Percentiles rank a stretch among this genome's conserved stretches.
Evolutionary conservation across 92 coral and sea anemone species (phyloP).

Genomic region (Muricea muricata): DNA sequence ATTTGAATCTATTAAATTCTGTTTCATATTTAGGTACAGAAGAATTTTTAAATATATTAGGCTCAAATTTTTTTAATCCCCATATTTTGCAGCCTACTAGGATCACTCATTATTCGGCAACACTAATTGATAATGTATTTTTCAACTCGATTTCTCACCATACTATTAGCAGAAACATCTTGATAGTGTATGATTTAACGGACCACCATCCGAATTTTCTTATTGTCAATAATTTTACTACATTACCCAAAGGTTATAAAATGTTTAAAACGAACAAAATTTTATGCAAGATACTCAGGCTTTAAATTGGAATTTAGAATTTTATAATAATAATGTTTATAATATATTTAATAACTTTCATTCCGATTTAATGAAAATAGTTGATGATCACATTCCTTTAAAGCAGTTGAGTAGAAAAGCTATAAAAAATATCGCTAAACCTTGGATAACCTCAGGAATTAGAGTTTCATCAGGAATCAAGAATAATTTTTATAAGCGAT

Average conservation of each 20-base stretch:
- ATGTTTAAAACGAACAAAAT: constrained; percentile 9
- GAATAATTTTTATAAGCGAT: constrained; percentile 50
- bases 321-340: background rate
- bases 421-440: constrained; percentile 48
- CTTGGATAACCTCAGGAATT: constrained; percentile 62
- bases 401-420: constrained; percentile 55
- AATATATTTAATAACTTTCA: constrained; percentile 42
- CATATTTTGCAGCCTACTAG: constrained; percentile 64
- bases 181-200: constrained; percentile 9
- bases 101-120: constrained; percentile 64
- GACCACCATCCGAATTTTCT: constrained; percentile 49
- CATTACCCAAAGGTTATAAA: constrained; percentile 23
- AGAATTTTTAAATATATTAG: constrained; percentile 58
- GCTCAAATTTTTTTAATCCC: constrained; percentile 51
- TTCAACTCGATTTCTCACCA: constrained; percentile 10
- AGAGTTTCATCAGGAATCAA: constrained; percentile 46
- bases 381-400: constrained; percentile 59
- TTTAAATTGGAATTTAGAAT: background rate
- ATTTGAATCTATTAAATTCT: constrained; percentile 31
- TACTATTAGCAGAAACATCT: constrained; percentile 29
- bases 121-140: constrained; percentile 26
- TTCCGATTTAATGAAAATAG: constrained; percentile 34
- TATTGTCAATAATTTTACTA: constrained; percentile 26
- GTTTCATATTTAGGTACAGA: constrained; percentile 55
- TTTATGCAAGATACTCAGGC: background rate